Evolutionary conservation across 2,888 invertebrate genomes (phyloP), one percentile per base, ranked within the genome.

Genomic region (Sphaeridia pumilis): DNA sequence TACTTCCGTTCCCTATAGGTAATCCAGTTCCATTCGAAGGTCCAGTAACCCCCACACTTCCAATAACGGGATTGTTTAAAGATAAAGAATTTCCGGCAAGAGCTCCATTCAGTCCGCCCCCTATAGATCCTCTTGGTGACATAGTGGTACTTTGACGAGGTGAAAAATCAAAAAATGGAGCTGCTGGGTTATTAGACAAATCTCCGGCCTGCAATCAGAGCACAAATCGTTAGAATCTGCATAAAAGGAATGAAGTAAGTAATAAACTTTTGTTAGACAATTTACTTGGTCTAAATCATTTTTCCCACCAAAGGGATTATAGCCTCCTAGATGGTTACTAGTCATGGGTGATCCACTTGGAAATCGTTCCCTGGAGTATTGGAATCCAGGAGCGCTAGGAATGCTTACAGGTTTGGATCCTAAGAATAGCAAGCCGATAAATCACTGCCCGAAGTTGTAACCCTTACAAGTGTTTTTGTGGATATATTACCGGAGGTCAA

Each of bases 331-430:
- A 41, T 17, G 35, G 22, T 35, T 22, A 51, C 56, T 58, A 43
- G 57, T 58, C 56, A 63, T 48, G 14, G 63, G 61, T 2, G 63
- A 63, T 14, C 63, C 63, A 49, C 63, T 63, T 25, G 63, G 63
- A 54, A 61, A 63, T 44, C 63, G 55, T 56, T 63, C 63, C 45
- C 63, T 46, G 52, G 10, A 5, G 17, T 52, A 52, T 46, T 56
- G 57, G 52, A 58, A 61, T 48, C 59, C 58, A 41, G 57, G 56
- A 24, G 59, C 56, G 20, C 57, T 56, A 41, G 63, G 63, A 61
- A 63, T 63, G 59, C 61, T 63, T 34, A 63, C 60, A 24, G 63
- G 63, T 51, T 63, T 63, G 14, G 63, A 60, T 50, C 58, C 59
- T 50, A 5, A 17, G 38, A 38, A 14, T 38, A 17, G n/a, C n/a